Evolutionary conservation across 2,797 vertebrate genomes (phyloP), one percentile per base, ranked within the genome.

Genomic region (Ctenosaura bakeri): DNA sequence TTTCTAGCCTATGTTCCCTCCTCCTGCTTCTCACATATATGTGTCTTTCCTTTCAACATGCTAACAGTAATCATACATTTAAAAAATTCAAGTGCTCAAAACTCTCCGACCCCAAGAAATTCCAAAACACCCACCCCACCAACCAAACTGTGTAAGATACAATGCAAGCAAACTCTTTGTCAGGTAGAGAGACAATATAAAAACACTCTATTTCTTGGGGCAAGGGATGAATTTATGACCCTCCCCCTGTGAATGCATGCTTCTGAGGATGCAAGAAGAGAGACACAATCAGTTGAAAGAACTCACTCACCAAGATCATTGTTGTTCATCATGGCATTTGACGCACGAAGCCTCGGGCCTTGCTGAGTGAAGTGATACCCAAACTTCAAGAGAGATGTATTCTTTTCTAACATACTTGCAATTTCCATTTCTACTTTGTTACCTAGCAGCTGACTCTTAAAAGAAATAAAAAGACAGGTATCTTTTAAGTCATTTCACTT

Each of bases 341-440:
- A 99, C 16, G 98, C 98, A 0, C 99, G 97, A 85, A 99, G 98
- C 89, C 99, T 98, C 0, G 99, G 99, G 26, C 99, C 99, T 97
- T 99, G 99, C 97, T 99, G 99, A 85, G 99, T 99, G 95, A 99
- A 99, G 92, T 99, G 98, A 97, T 99, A 99, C 52, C 99, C 99
- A 0, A 99, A 99, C 96, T 98, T 99, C 95, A 99, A 94, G 88
- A 99, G 96, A 0, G 98, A 98, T 85, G 97, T 97, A 94, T 99
- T 99, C 95, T 98, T 99, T 97, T 99, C 99, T 97, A 99, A 94
- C 98, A 99, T 99, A 95, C 94, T 98, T n/a, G 98, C 99, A 0
- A 99, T 99, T 97, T 99, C 99, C 99, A 99, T 99, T 97, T 99
- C 99, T 83, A 99, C 99, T 93, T 99, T 99, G 98, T 99, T 99